Base-by-base conservation (phyloP, 2,797 vertebrate species). In the Cirrhinus mrigala region DNA sequence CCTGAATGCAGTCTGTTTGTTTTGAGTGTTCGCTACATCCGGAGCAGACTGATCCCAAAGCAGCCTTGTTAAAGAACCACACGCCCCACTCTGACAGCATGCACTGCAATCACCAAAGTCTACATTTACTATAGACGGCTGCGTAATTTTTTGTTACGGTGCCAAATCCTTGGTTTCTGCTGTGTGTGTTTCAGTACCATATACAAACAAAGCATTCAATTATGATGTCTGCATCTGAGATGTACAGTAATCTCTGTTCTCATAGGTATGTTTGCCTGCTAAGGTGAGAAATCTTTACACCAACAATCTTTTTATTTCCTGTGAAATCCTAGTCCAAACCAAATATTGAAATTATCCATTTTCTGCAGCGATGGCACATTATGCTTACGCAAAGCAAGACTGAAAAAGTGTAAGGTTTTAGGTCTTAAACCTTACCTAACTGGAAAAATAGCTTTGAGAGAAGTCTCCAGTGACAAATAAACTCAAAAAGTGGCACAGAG, bases 401-500 rank as follows among this genome's bases (percentile, higher is more conserved):
- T 2, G 40, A 85, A 86, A 87, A 82, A 81, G 76, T 40, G 37
- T 40, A 64, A 24, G 46, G 81, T 88, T 87, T 86, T 52, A 71
- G 81, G 86, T 87, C 80, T 87, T 60, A 81, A 86, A 85, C 69
- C 37, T 87, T 73, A 75, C 84, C 87, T 88, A 79, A 88, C 88
- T 88, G 60, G 75, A 87, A 87, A 86, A 87, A 88, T 83, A 84
- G 60, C 71, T 83, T 58, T 22, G 44, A 76, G 73, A 84, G 22
- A 71, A 82, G 73, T 74, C 80, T 68, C 56, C 58, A 20, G 40
- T 79, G 78, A 88, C 83, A 87, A 88, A 88, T 86, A 76, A 75
- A 86, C 83, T 70, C 8, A 74, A 64, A 71, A 85, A 88, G 58
- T 81, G 81, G 87, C 73, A 88, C 77, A 84, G 54, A 86, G 74